These are phyloP conservation scores for Murina feae DNA, from an alignment of 2,113 vertebrate genomes.

Conservation along the genomic window DNA sequence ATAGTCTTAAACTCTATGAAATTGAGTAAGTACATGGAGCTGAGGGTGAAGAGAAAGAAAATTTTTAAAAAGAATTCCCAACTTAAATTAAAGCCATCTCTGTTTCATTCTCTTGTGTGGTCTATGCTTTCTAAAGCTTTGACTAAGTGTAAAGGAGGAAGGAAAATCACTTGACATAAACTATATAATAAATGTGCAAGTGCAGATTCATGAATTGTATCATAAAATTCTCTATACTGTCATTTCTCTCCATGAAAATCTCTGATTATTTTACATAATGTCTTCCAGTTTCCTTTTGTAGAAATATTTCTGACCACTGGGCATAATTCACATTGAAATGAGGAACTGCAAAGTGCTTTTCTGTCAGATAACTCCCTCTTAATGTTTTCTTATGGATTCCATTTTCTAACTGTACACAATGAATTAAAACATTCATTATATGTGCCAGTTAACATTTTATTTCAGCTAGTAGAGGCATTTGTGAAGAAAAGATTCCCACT, in stretches of 20 bases:
- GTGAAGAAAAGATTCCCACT: background rate
- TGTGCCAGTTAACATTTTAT: background rate
- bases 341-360: background rate
- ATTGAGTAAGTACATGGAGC: background rate
- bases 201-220: background rate
- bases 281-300: background rate
- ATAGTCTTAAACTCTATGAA: background rate
- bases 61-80: background rate
- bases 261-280: background rate
- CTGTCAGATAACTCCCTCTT: background rate
- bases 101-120: background rate
- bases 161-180: background rate
- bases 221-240: background rate
- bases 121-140: background rate
- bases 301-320: background rate
- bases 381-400: background rate
- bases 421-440: background rate
- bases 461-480: background rate
- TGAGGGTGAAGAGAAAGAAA: background rate
- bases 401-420: background rate
- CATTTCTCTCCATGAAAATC: background rate
- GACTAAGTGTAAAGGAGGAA: background rate
- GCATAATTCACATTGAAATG: background rate
- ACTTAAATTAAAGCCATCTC: background rate
- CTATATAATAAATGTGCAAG: background rate